Base-by-base conservation (phyloP, 2,888 invertebrate species). In the Tanaodytes sp. region DNA sequence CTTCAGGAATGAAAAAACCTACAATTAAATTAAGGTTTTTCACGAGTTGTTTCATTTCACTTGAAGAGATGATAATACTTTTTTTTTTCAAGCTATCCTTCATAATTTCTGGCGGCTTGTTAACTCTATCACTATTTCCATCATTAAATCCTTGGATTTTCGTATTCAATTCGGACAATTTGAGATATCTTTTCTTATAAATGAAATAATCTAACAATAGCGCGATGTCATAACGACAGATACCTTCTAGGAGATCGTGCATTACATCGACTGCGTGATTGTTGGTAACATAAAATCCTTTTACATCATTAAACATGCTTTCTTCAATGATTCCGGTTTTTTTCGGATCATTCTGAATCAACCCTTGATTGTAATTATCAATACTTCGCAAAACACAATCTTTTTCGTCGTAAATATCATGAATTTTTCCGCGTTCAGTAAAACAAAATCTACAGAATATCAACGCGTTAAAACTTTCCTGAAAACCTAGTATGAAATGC, bases 171-270 rank as follows among this genome's bases (percentile, higher is more conserved):
- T 45, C 63, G 20, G 69, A 39, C 16, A 71, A 67, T 36, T 52
- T 45, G 36, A 69, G 69, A 23, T 52, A 59, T 51, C 61, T 68
- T 49, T 58, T 58, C 30, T 40, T 48, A 46, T 62, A 37, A 48
- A 70, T 66, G 15, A 51, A 61, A 31, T 51, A 6, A 36, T 58
- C 5, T 16, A 70, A 61, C 55, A 67, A 42, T 39, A 66, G n/a
- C 46, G 15, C 46, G 15, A 67, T 12, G 23, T 75, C 71, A 15
- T 76, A 74, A 15, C 61, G 54, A 42, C 64, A 64, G 12, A 70
- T 33, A 0, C 72, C 73, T 39, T 72, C 70, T 8, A 72, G 18
- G 1, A 66, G n/a, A 39, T 73, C 73, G 37, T 76, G 76, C 61
- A 72, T 62, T 2, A 61, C 40, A 37, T 75, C 73, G 0, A 73